Evolutionary conservation across 2,113 vertebrate species (phyloP), one percentile per base, ranked within the genome.

Genomic region (Meleagris gallopavo): DNA sequence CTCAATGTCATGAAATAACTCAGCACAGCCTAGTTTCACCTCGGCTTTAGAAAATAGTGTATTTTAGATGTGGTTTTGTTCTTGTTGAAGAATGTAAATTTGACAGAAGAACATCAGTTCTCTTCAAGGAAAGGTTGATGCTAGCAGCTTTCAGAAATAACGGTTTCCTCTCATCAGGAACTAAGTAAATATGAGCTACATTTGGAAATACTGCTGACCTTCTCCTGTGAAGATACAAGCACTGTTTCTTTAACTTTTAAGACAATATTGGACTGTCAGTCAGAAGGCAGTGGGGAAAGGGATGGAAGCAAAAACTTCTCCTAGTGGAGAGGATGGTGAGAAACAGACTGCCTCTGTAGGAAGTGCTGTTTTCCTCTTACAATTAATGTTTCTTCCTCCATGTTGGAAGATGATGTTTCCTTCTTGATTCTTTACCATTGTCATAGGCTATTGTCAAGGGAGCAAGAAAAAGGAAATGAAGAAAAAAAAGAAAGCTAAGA

Each of bases 41-140:
- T 84, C 69, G 67, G 9, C 32, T 91, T 87, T 92, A 57, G 76
- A 91, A 85, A 93, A 76, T 77, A 14, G 10, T 25, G n/a, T 76
- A 38, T 83, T 91, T 96, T 83, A 94, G 74, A 83, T 94, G 85
- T 80, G 82, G 78, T 73, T 95, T 93, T 88, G 83, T 91, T 70
- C 54, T 91, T 73, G 58, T 60, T 58, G 71, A 60, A 83, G 67
- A 96, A 93, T 54, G 24, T 58, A 93, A 93, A 93, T 85, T 89
- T 94, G 30, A 89, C 83, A 54, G 43, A 70, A 77, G 57, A 91
- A 58, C 34, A 41, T 75, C 29, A 64, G 6, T 40, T 69, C 62
- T 91, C 94, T 91, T 83, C 72, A 85, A 75, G 71, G 65, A 75
- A 86, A 72, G 9, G 34, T 69, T 82, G 38, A 24, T 89, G 17